A percentile compares a stretch with the other conserved stretches of the same genome.
These are phyloP conservation scores for Anguilla japonica DNA, from an alignment of 2,113 vertebrate species.

Conservation along the genomic window DNA sequence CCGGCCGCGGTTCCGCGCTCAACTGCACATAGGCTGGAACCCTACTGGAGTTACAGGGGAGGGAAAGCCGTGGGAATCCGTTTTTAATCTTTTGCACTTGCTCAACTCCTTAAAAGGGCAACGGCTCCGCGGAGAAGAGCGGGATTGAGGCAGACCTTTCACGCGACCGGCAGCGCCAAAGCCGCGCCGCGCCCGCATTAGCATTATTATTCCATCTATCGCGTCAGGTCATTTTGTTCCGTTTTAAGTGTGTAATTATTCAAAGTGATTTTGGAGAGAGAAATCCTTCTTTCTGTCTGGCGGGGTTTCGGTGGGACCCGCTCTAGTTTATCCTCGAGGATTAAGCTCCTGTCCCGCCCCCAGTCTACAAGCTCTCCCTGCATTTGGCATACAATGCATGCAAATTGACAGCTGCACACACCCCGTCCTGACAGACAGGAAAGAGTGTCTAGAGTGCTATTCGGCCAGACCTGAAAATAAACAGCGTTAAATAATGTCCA, in stretches of 20 bases:
- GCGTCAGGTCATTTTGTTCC: conserved; percentile 31
- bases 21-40: background rate
- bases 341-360: conserved; percentile 55
- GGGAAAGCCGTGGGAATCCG: conserved; percentile 39
- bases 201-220: conserved; percentile 24
- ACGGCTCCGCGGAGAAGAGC: conserved; percentile 5
- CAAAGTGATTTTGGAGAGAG: conserved; percentile 48
- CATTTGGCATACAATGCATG: conserved; percentile 59
- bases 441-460: conserved; percentile 39
- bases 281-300: background rate
- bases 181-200: background rate
- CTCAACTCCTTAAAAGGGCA: conserved; percentile 35
- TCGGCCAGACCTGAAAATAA: conserved; percentile 21
- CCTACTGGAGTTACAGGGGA: conserved; percentile 19
- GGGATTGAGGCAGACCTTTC: conserved; percentile 21
- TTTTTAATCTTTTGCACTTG: conserved; percentile 48
- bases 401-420: conserved; percentile 66
- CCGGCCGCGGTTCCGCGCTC: conserved; percentile 18
- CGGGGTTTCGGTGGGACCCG: conserved; percentile 19
- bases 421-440: conserved; percentile 47
- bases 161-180: background rate
- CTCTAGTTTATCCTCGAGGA: conserved; percentile 60
- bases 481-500: background rate
- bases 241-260: conserved; percentile 54
- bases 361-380: conserved; percentile 40